Evolutionary conservation across 2,797 vertebrate genomes (phyloP), one percentile per base, ranked within the genome.

Genomic region (Spinibarbus caldwelli): DNA sequence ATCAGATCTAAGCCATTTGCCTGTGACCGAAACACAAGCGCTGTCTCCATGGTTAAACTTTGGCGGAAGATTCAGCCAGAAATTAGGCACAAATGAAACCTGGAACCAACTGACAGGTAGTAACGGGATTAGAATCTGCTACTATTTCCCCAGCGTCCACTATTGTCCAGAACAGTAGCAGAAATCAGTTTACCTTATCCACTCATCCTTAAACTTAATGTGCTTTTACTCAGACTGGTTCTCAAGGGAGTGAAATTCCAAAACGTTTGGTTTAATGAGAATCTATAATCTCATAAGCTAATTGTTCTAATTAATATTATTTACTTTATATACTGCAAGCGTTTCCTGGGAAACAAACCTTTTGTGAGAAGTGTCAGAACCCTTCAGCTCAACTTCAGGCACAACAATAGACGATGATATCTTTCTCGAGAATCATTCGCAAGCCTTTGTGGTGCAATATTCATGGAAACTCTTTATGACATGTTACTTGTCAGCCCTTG

Each of bases 1-100:
- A 93, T 92, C 89, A 90, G 89, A 94, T 94, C 91, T 89, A 93
- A 92, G 92, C 90, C 89, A 92, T 93, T 94, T 94, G 81, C 49
- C 80, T 59, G 36, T 91, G 88, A 93, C 91, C 91, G 91, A 91
- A 90, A 89, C 86, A 92, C 80, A 89, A 87, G 78, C 86, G 77
- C 90, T 91, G 88, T 90, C 84, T 91, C 90, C 88, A 90, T 90
- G 87, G 87, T 90, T 87, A 90, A 89, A 79, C 45, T 72, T 84
- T 85, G 81, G 86, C 88, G 87, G 78, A 92, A 87, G 90, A 54
- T n/a, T 49, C 62, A 45, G 78, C 73, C 78, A 86, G 93, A 92
- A 92, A 92, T 92, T 89, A 87, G 86, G 91, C 88, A 89, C 91
- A 92, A 94, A 95, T 94, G 87, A 93, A 92, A 94, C 89, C 89